phyloP scores from a whole-genome alignment of 1,140 invertebrate species.

The Sesamia nonagrioides region DNA sequence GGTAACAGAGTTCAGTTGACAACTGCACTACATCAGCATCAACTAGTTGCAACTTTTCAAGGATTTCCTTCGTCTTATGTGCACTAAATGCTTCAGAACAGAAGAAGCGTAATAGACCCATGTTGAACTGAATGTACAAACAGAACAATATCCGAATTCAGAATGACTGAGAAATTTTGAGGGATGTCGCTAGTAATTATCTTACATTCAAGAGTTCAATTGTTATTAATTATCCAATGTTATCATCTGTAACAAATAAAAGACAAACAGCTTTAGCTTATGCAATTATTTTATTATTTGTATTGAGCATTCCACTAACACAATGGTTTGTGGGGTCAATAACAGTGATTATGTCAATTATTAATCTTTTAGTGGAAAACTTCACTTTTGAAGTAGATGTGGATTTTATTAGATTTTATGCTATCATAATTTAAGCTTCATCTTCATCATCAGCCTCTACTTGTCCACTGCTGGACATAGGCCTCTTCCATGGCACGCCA shows the following conservation, averaged over 20 bases:
- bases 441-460: too few relatives aligned
- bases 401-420: too few relatives aligned
- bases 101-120: conserved; percentile 84
- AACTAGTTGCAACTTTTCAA: conserved; percentile 77
- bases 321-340: background rate
- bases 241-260: conserved; percentile 70
- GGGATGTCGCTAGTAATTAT: conserved; percentile 57
- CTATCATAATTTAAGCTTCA: too few relatives aligned
- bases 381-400: too few relatives aligned
- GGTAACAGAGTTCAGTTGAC: conserved; percentile 93
- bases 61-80: conserved; percentile 82
- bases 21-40: conserved; percentile 85
- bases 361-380: background rate
- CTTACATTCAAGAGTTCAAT: conserved; percentile 83
- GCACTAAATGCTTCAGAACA: conserved; percentile 79
- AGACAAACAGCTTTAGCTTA: conserved; percentile 74
- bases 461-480: too few relatives aligned
- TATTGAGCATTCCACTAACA: background rate
- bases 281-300: conserved; percentile 72
- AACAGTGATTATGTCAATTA: background rate
- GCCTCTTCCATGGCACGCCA: too few relatives aligned
- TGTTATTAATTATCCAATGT: conserved; percentile 63
- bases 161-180: conserved; percentile 46
- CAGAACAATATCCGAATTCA: conserved; percentile 38
- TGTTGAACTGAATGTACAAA: conserved; percentile 49